phyloP scores from a whole-genome alignment of 2,888 invertebrate species.

The Lordiphosa andalusiaca region DNA sequence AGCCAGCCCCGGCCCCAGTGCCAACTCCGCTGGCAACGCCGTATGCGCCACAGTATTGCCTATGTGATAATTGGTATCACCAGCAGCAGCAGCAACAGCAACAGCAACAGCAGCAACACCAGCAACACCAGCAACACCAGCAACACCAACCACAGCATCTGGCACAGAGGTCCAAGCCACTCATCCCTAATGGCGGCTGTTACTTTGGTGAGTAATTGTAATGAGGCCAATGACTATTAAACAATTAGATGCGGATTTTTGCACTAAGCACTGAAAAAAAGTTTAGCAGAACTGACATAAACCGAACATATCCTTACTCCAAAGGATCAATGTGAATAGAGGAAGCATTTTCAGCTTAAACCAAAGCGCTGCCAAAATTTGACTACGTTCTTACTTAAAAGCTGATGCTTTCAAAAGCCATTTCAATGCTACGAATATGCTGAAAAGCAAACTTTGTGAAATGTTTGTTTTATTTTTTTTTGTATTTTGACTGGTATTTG shows the following conservation, averaged over 20 bases:
- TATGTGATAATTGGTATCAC: conserved; percentile 65
- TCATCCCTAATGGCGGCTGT: conserved; percentile 65
- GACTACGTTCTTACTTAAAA: too few species aligned
- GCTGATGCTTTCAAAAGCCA: too few species aligned
- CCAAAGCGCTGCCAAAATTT: too few species aligned
- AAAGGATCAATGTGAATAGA: too few species aligned
- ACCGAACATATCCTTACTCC: background rate
- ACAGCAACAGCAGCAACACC: conserved; percentile 28
- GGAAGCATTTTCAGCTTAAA: too few species aligned
- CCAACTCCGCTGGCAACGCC: conserved; percentile 21
- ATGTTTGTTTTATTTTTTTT: too few species aligned
- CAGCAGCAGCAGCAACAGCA: conserved; percentile 42
- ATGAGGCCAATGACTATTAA: conserved; percentile 21
- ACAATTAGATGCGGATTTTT: conserved; percentile 8
- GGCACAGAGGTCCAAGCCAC: conserved; percentile 49
- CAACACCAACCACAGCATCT: conserved; percentile 27
- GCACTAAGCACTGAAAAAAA: background rate
- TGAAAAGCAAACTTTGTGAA: too few species aligned
- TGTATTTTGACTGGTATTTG: too few species aligned
- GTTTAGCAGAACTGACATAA: background rate
- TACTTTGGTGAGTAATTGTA: conserved; percentile 66
- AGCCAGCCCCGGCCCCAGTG: conserved; percentile 31
- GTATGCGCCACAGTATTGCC: conserved; percentile 54
- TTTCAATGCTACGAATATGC: too few species aligned
- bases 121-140: conserved; percentile 28